phyloP scores from a whole-genome alignment of 2,797 vertebrate species.

The Macropodus opercularis region DNA sequence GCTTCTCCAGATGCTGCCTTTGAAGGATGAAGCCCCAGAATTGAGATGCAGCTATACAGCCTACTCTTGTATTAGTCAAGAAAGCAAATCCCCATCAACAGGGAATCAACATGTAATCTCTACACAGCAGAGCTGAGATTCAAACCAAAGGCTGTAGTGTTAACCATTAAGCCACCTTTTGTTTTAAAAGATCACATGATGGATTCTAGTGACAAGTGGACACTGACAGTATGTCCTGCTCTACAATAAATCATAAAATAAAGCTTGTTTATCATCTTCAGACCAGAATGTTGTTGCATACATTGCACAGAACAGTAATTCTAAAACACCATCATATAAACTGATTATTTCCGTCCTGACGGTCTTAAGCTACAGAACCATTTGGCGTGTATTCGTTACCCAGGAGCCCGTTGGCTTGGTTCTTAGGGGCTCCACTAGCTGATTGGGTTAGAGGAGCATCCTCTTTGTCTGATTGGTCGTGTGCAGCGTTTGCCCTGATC shows the following conservation, averaged over 20 bases:
- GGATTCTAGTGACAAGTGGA: background rate
- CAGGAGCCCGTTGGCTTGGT: constrained; percentile 26
- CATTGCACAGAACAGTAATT: background rate
- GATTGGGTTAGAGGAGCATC: constrained; percentile 29
- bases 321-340: background rate
- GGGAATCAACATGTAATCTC: background rate
- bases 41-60: background rate
- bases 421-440: constrained; percentile 28
- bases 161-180: background rate
- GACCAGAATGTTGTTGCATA: background rate
- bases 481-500: constrained; percentile 49
- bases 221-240: background rate
- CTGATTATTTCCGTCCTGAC: background rate
- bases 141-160: background rate
- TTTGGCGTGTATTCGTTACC: constrained; percentile 31
- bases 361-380: constrained; percentile 7
- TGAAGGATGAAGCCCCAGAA: no score
- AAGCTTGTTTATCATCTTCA: background rate
- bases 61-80: background rate
- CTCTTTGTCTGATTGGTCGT: constrained; percentile 49
- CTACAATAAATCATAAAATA: background rate
- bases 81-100: background rate
- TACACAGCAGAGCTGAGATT: background rate
- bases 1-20: no score
- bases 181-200: constrained; percentile 2